These are phyloP conservation scores for Drosophila melanosoma DNA, from an alignment of 2,888 invertebrate genomes.

Conservation along the genomic window DNA sequence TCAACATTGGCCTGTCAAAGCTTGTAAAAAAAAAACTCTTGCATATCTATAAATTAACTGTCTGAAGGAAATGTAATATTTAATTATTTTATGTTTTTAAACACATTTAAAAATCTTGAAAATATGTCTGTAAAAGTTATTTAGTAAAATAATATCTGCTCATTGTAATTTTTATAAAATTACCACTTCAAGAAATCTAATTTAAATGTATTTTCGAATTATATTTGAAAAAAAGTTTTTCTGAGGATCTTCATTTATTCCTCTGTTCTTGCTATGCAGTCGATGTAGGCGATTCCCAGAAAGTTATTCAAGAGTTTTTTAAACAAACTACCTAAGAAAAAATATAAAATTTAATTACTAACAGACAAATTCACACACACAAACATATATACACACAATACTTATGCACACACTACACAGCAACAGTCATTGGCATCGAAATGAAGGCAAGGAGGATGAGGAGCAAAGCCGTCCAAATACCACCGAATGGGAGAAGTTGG, in stretches of 20 bases:
- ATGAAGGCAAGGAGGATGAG: slow-evolving; percentile 20
- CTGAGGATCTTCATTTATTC: background rate
- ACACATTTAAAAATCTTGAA: background rate
- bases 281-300: background rate
- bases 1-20: slow-evolving; percentile 19
- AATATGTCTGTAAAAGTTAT: background rate
- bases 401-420: slow-evolving; percentile 23
- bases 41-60: background rate
- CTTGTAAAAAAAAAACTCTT: slow-evolving; percentile 22
- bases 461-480: slow-evolving; percentile 68
- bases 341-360: slow-evolving; percentile 32
- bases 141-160: background rate
- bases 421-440: slow-evolving; percentile 39
- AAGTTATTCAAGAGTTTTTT: slow-evolving; percentile 26
- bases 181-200: background rate
- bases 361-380: slow-evolving; percentile 28
- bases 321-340: background rate
- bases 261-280: background rate
- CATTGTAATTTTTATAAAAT: background rate
- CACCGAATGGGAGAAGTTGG: slow-evolving; percentile 83
- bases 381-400: slow-evolving; percentile 17
- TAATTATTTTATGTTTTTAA: background rate
- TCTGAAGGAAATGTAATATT: background rate
- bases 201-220: background rate
- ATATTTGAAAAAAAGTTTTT: background rate